Evolutionary conservation across 2,797 vertebrate genomes (phyloP).

Genomic region (Echiichthys vipera): DNA sequence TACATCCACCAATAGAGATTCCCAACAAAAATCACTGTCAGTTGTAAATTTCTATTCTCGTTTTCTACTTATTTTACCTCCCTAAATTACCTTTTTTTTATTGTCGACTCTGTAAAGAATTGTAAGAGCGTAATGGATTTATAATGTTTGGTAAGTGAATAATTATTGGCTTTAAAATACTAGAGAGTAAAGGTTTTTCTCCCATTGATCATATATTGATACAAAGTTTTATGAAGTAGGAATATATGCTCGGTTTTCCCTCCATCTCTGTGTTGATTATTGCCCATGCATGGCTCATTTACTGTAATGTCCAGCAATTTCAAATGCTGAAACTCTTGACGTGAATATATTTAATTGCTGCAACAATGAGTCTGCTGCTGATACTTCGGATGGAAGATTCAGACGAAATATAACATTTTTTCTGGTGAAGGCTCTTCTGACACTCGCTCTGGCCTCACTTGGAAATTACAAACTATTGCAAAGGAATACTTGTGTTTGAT

Average conservation of each 20-base stretch:
- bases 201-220: conserved; percentile 70
- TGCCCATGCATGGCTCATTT: conserved; percentile 83
- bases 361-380: conserved; percentile 73
- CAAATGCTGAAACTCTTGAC: conserved; percentile 70
- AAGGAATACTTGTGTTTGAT: conserved; percentile 41
- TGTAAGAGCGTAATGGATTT: conserved; percentile 41
- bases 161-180: conserved; percentile 68
- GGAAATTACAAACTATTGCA: conserved; percentile 27
- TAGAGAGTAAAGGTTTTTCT: conserved; percentile 52
- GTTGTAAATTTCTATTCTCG: conserved; percentile 21
- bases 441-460: conserved; percentile 37
- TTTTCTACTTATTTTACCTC: conserved; percentile 22
- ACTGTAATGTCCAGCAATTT: conserved; percentile 70
- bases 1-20: conserved; percentile 20
- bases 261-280: conserved; percentile 72
- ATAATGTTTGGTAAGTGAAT: conserved; percentile 64
- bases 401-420: conserved; percentile 46
- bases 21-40: conserved; percentile 7
- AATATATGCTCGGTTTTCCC: conserved; percentile 58
- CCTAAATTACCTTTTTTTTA: conserved; percentile 51
- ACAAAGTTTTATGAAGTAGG: conserved; percentile 54
- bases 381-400: conserved; percentile 66
- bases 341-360: conserved; percentile 76
- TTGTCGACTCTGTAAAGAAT: conserved; percentile 53
- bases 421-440: conserved; percentile 57